phyloP scores from a whole-genome alignment of 2,888 invertebrate species.

The Ormia ochracea region DNA sequence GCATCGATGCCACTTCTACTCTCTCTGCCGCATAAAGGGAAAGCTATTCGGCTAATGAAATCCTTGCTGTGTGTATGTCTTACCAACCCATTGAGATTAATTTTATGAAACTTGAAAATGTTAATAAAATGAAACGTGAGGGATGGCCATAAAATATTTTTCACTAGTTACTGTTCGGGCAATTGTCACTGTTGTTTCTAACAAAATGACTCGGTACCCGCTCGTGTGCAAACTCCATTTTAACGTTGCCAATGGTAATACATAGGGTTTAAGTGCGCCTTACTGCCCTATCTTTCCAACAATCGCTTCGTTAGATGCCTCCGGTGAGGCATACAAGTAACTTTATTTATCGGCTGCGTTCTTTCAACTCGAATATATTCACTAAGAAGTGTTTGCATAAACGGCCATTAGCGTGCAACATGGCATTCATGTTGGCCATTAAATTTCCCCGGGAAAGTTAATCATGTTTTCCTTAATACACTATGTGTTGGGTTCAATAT shows the following conservation, averaged over 20 bases:
- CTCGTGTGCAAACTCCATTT: not conserved
- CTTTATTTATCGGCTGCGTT: no score
- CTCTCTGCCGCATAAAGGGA: not conserved
- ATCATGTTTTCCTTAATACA: no score
- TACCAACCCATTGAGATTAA: not conserved
- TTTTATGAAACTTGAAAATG: constrained; percentile 21
- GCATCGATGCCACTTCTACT: not conserved
- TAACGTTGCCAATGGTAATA: constrained; percentile 3
- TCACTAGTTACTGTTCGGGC: constrained; percentile 1
- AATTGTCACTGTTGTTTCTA: constrained; percentile 5
- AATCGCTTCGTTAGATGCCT: no score
- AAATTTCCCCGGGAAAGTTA: no score
- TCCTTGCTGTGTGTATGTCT: not conserved
- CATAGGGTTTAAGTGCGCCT: not conserved
- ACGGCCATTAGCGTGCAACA: no score
- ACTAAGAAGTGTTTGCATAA: no score
- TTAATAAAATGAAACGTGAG: constrained; percentile 17
- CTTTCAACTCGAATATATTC: no score
- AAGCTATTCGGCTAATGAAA: not conserved
- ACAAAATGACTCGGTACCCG: constrained; percentile 35
- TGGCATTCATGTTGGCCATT: no score
- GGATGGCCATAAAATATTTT: constrained; percentile 38
- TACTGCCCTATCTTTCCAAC: no score
- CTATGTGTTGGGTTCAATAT: no score
- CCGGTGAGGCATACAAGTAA: no score